Percentiles rank a stretch among this genome's conserved stretches.
These are phyloP conservation scores for Drosophila atripex DNA, from an alignment of 2,888 invertebrate genomes.

Conservation along the genomic window DNA sequence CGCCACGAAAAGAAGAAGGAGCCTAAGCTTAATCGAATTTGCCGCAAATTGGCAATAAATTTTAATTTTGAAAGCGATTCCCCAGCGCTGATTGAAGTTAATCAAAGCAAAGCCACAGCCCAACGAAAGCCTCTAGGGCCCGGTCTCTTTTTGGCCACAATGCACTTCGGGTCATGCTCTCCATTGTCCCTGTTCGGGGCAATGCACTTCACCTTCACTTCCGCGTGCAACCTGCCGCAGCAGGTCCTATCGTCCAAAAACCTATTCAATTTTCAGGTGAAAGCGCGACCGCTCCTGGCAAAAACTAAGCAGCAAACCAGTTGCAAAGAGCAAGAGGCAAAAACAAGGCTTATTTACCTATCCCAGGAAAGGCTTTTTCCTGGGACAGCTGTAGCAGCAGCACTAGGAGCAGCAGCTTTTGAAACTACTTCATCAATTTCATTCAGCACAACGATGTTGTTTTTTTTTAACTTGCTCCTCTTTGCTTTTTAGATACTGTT, in stretches of 20 bases:
- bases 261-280: slow-evolving; percentile 70
- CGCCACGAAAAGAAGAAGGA: slow-evolving; percentile 20
- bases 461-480: slow-evolving; percentile 39
- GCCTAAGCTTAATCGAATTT: slow-evolving; percentile 80
- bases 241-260: slow-evolving; percentile 42
- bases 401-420: slow-evolving; percentile 45
- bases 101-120: slow-evolving; percentile 54
- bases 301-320: slow-evolving; percentile 63
- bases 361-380: slow-evolving; percentile 40
- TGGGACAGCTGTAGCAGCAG: slow-evolving; percentile 10
- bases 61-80: slow-evolving; percentile 74
- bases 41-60: slow-evolving; percentile 81
- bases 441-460: slow-evolving; percentile 56
- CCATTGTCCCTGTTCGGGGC: slow-evolving; percentile 50
- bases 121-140: slow-evolving; percentile 12
- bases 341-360: slow-evolving; percentile 63
- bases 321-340: slow-evolving; percentile 68
- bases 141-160: slow-evolving; percentile 34
- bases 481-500: slow-evolving; percentile 21
- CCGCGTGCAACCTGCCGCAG: slow-evolving; percentile 10
- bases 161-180: slow-evolving; percentile 35
- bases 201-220: slow-evolving; percentile 51
- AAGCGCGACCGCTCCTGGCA: slow-evolving; percentile 38
- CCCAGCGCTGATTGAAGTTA: slow-evolving; percentile 68
- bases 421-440: slow-evolving; percentile 76